Evolutionary conservation across 2,888 invertebrate species (phyloP).

Genomic region (Germaria angustata): DNA sequence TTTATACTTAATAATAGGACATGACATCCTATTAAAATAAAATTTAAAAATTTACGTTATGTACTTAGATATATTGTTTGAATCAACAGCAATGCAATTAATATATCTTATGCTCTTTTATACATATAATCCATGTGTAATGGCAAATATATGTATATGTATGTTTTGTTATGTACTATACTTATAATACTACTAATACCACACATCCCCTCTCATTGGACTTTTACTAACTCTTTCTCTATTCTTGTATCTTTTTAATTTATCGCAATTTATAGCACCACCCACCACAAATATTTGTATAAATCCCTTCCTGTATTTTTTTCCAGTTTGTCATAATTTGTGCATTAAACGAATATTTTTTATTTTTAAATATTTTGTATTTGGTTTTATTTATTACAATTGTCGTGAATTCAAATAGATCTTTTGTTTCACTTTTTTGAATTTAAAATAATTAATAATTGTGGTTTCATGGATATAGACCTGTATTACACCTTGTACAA

Average conservation of each 20-base stretch:
- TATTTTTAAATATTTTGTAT: conserved; percentile 25
- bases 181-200: conserved; percentile 28
- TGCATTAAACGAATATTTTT: conserved; percentile 1
- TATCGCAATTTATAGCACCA: conserved; percentile 44
- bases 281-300: conserved; percentile 19
- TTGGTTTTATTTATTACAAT: conserved; percentile 36
- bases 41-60: conserved; percentile 12
- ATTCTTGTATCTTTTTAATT: conserved; percentile 28
- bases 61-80: not conserved
- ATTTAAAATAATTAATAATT: not conserved
- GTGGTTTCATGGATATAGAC: not conserved
- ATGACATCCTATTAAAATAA: conserved; percentile 4
- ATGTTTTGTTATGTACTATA: conserved; percentile 38
- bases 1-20: conserved; percentile 38
- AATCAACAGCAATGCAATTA: conserved; percentile 1
- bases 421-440: not conserved
- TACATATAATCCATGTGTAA: conserved; percentile 41
- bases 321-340: conserved; percentile 3
- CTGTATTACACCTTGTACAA: no score
- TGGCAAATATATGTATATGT: conserved; percentile 21
- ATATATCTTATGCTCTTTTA: conserved; percentile 27
- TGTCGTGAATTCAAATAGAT: conserved; percentile 23
- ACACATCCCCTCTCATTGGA: conserved; percentile 14
- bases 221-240: conserved; percentile 21
- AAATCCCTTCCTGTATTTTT: not conserved